phyloP scores from a whole-genome alignment of 2,888 invertebrate species.

The Dasysyrphus tricinctus region DNA sequence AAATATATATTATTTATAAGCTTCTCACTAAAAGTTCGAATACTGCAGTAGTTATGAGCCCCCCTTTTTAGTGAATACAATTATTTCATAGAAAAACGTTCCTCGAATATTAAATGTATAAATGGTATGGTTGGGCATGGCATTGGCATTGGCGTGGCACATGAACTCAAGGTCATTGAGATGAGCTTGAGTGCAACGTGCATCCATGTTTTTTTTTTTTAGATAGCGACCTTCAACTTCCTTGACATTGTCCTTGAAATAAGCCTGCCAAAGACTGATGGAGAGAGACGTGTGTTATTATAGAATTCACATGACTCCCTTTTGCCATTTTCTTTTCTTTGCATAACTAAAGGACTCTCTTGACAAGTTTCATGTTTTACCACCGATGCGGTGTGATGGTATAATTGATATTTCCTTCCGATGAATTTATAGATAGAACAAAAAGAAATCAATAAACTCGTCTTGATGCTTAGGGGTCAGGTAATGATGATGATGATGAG shows the following conservation, averaged over 20 bases:
- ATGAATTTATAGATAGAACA: background rate
- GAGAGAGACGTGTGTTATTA: constrained; percentile 2
- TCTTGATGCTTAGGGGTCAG: background rate
- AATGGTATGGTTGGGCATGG: background rate
- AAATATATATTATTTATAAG: background rate
- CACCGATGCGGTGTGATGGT: background rate
- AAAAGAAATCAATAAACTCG: constrained; percentile 12
- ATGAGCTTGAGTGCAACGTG: constrained; percentile 18
- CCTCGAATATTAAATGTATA: constrained; percentile 14
- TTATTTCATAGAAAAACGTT: constrained; percentile 15
- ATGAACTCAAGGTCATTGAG: constrained; percentile 26
- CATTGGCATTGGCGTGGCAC: too few species aligned
- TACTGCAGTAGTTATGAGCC: constrained; percentile 16
- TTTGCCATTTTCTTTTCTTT: background rate
- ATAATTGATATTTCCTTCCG: constrained; percentile 27
- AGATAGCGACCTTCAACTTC: constrained; percentile 27
- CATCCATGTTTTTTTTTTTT: too few species aligned
- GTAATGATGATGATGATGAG: background rate
- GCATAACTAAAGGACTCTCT: background rate
- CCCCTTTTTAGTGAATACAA: background rate
- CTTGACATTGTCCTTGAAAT: constrained; percentile 52
- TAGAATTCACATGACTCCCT: background rate
- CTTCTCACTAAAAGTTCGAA: background rate
- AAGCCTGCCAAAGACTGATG: constrained; percentile 7
- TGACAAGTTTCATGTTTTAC: constrained; percentile 24